These are phyloP conservation scores for Ivindomyrus marchei DNA, from an alignment of 2,113 vertebrate species.

Conservation along the genomic window DNA sequence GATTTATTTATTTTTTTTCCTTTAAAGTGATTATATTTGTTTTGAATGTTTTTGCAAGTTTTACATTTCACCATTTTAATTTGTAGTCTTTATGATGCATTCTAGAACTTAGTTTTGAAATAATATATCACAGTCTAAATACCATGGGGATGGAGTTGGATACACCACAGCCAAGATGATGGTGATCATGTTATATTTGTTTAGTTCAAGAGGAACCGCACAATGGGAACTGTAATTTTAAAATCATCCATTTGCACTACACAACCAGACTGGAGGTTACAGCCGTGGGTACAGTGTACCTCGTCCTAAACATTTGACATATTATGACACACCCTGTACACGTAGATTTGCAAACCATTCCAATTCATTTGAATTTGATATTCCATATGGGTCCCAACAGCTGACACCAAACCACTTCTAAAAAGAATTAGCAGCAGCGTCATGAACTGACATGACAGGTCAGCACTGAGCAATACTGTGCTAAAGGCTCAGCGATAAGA, in stretches of 20 bases:
- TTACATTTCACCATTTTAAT: not conserved
- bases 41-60: not conserved
- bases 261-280: too few species aligned
- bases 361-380: not conserved
- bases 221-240: not conserved
- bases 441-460: not conserved
- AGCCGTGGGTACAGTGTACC: too few species aligned
- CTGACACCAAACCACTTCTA: not conserved
- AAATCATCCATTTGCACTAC: not conserved
- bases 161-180: too few species aligned
- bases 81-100: not conserved
- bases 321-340: not conserved
- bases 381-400: not conserved
- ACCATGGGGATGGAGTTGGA: not conserved
- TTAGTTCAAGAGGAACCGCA: not conserved
- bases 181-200: not conserved
- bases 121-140: not conserved
- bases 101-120: not conserved
- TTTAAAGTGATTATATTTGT: not conserved
- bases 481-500: not conserved
- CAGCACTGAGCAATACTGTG: not conserved
- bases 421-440: not conserved
- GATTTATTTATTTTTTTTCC: not conserved
- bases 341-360: not conserved
- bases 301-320: too few species aligned